These are phyloP conservation scores for Philopedon plagiatum DNA, from an alignment of 2,888 invertebrate species.

Conservation along the genomic window DNA sequence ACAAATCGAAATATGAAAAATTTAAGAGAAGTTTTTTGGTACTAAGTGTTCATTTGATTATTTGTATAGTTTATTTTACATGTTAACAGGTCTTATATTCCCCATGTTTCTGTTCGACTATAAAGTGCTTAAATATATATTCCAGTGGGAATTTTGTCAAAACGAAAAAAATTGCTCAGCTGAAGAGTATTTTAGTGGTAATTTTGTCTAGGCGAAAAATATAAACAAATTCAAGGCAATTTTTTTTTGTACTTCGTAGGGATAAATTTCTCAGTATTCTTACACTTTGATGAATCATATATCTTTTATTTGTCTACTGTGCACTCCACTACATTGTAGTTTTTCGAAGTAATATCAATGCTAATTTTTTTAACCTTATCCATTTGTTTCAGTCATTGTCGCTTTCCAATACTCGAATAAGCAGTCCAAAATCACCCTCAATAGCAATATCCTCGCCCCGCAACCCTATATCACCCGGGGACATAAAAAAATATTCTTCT, in stretches of 20 bases:
- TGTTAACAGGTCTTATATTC: slow-evolving; percentile 22
- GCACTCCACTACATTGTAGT: no score
- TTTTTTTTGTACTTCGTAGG: neutral
- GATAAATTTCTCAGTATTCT: no score
- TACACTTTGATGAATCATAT: no score
- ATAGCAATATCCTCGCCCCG: slow-evolving; percentile 57
- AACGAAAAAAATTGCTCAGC: neutral
- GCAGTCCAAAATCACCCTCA: slow-evolving; percentile 60
- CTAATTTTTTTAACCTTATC: neutral
- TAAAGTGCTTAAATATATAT: slow-evolving; percentile 7
- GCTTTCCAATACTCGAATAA: slow-evolving; percentile 62
- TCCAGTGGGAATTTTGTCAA: neutral
- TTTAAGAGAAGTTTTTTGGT: no score
- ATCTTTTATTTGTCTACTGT: no score
- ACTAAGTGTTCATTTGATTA: no score
- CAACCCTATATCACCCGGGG: slow-evolving; percentile 55
- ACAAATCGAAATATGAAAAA: no score
- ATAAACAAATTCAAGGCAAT: slow-evolving; percentile 11
- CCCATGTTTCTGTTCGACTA: slow-evolving; percentile 4
- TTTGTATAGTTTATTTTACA: slow-evolving; percentile 26
- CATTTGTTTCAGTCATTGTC: slow-evolving; percentile 67
- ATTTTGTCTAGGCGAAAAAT: neutral
- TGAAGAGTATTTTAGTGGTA: no score
- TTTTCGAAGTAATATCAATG: neutral
- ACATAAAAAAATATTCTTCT: slow-evolving; percentile 71